Evolutionary conservation across 2,797 vertebrate species (phyloP), one percentile per base, ranked within the genome.

Genomic region (Pipistrellus pipistrellus): DNA sequence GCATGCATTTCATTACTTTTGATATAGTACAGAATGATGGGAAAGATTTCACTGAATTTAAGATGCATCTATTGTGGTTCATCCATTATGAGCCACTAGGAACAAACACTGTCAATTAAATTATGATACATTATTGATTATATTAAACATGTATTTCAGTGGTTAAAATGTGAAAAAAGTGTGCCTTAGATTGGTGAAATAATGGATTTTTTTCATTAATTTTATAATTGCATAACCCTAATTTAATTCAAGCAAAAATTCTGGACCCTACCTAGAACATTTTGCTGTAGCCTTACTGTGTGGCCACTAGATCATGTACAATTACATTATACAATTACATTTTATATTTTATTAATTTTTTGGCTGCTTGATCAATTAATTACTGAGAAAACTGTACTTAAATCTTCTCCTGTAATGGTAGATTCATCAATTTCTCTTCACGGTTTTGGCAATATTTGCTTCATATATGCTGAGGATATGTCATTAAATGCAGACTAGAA

Each of bases 261-360:
- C 32, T 83, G 35, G 77, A 35, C 11, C 23, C 30, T 84, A 44
- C 23, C 38, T 96, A 55, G 68, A 93, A 76, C 6, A 15, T 84
- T 87, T 57, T 86, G 27, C 7, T 88, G 4, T 18, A 66, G 17
- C 2, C 9, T 92, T 69, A 64, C 25, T 71, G 17, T 59, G n/a
- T 57, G 3, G 46, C 38, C 17, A 72, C 13, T 66, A 87, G 66
- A 44, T 85, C 64, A 59, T 62, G n/a, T 38, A 87, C 84, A 83
- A 87, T n/a, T 76, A 23, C 1, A 85, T 83, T 73, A 82, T 75
- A 84, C 20, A 69, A 80, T n/a, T n/a, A 73, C 55, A 0, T 64
- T 51, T 90, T 94, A n/a, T 64, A 51, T 44, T 80, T 78, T 85
- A 84, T 59, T 69, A 83, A 46, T 35, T 86, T 12, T 94, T 89